These are phyloP conservation scores for Cricetomys ansorgei DNA, from an alignment of 2,113 vertebrate species.

Conservation along the genomic window DNA sequence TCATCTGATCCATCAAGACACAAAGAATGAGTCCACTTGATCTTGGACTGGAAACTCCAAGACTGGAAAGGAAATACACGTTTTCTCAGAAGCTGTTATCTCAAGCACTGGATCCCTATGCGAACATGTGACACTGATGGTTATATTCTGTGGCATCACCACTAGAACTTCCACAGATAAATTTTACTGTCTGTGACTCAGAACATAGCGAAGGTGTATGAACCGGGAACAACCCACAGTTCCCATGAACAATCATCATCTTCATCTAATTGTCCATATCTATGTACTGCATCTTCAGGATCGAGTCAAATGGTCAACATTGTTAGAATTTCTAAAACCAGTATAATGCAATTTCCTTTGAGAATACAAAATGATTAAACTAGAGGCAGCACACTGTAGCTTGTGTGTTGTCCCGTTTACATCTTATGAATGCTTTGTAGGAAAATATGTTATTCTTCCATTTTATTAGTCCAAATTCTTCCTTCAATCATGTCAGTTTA, in stretches of 20 bases:
- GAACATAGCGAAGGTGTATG: background rate
- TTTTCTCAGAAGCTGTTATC: background rate
- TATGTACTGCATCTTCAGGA: background rate
- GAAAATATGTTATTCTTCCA: background rate
- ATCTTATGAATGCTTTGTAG: slow-evolving; percentile 18
- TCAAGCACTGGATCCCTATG: background rate
- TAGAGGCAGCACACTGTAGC: background rate
- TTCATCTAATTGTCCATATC: background rate
- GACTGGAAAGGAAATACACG: background rate
- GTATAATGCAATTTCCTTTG: slow-evolving; percentile 47
- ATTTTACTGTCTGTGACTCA: background rate
- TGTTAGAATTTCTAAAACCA: slow-evolving; percentile 43
- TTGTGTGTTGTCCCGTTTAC: background rate
- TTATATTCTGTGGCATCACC: background rate
- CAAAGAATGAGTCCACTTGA: background rate
- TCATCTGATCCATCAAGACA: background rate
- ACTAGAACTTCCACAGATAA: background rate
- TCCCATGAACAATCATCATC: background rate
- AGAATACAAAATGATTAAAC: slow-evolving; percentile 39
- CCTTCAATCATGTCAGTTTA: background rate
- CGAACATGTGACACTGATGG: background rate
- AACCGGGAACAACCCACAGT: background rate
- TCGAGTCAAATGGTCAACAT: background rate
- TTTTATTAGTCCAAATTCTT: background rate
- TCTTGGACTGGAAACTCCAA: background rate